These are phyloP conservation scores for Monomorium pharaonis DNA, from an alignment of 1,140 invertebrate genomes.

Conservation along the genomic window DNA sequence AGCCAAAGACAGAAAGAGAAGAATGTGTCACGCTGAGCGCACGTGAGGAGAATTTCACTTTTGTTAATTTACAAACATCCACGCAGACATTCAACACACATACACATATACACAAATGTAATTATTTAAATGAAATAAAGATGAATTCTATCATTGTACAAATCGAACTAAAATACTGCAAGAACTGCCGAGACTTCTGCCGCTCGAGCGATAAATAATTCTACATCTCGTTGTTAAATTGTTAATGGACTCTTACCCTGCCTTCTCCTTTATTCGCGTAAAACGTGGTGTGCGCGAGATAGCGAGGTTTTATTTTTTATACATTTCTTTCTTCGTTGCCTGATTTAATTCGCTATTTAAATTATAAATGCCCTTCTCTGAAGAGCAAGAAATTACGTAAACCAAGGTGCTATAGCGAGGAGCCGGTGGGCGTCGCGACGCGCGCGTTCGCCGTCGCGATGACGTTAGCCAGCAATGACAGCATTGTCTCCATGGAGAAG, in stretches of 20 bases:
- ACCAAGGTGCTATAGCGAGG: slow-evolving; percentile 42
- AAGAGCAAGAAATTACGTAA: neutral
- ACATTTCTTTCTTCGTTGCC: neutral
- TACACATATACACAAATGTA: neutral
- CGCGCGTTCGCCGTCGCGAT: slow-evolving; percentile 64
- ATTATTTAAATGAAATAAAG: slow-evolving; percentile 42
- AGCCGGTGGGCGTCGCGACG: slow-evolving; percentile 61
- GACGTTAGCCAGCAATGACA: slow-evolving; percentile 77
- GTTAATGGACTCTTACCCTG: neutral
- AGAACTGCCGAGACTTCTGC: neutral
- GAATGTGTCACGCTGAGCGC: slow-evolving; percentile 41
- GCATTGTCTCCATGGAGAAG: slow-evolving; percentile 81
- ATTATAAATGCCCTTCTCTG: neutral
- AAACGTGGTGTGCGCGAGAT: neutral
- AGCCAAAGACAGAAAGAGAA: neutral
- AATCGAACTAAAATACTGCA: neutral
- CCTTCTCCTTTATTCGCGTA: neutral
- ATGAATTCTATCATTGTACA: slow-evolving; percentile 21
- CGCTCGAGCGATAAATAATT: slow-evolving; percentile 8
- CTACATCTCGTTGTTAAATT: neutral
- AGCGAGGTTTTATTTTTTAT: neutral
- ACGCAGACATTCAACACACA: neutral
- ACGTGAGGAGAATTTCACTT: slow-evolving; percentile 43
- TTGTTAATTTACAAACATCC: neutral
- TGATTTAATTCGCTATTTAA: neutral